Evolutionary conservation across 2,113 vertebrate species (phyloP).

Genomic region (Cisticola juncidis): DNA sequence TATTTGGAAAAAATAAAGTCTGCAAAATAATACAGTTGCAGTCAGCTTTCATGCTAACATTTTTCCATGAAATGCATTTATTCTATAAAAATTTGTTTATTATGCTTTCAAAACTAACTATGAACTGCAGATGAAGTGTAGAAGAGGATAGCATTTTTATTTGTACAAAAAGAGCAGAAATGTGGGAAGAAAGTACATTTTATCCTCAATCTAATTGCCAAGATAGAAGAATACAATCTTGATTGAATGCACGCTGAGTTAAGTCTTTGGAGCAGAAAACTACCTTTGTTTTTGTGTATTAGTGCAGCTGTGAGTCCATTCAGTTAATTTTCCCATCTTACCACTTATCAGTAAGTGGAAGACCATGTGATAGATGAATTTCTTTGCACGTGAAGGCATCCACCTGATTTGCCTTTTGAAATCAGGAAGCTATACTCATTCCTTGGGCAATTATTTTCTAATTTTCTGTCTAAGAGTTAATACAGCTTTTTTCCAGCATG

Average conservation of each 20-base stretch:
- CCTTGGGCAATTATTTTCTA: neutral
- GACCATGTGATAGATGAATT: neutral
- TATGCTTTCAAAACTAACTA: neutral
- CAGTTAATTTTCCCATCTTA: neutral
- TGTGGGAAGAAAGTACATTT: neutral
- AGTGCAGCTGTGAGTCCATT: constrained; percentile 38
- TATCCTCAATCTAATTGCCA: neutral
- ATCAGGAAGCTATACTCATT: neutral
- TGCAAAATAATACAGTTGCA: neutral
- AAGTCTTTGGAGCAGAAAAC: constrained; percentile 6
- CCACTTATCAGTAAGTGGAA: neutral
- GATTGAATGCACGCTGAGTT: constrained; percentile 16
- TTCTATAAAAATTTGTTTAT: neutral
- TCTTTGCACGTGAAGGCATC: neutral
- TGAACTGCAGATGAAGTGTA: neutral
- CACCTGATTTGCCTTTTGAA: neutral
- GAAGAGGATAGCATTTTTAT: neutral
- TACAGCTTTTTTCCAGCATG: neutral
- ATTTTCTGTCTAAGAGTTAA: neutral
- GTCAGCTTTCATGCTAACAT: neutral
- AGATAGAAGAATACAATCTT: constrained; percentile 31
- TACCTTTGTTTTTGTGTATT: neutral
- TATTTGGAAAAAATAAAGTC: neutral
- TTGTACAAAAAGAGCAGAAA: neutral
- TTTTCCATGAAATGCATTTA: neutral